Evolutionary conservation across 2,113 vertebrate genomes (phyloP).

Genomic region (Sinocyclocheilus anshuiensis): DNA sequence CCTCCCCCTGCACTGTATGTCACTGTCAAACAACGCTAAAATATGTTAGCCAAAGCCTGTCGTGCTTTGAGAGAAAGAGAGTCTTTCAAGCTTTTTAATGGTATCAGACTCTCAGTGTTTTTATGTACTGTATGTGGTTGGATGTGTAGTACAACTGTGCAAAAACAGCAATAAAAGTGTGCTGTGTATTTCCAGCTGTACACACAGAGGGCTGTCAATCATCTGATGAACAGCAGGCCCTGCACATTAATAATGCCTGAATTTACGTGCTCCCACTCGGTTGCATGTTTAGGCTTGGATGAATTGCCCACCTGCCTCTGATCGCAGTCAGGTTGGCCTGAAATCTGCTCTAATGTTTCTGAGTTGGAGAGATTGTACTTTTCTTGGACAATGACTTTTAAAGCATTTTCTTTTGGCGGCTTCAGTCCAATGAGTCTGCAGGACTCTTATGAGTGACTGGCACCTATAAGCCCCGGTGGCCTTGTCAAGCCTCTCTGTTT

Average conservation of each 20-base stretch:
- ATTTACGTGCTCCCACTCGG: neutral
- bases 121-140: conserved; percentile 8
- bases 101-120: conserved; percentile 8
- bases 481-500: conserved; percentile 66
- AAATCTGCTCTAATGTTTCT: neutral
- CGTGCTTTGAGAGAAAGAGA: neutral
- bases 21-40: conserved; percentile 22
- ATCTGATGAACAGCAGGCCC: neutral
- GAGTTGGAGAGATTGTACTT: conserved; percentile 7
- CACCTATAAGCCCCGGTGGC: conserved; percentile 57
- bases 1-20: conserved; percentile 35
- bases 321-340: neutral
- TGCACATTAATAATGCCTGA: neutral
- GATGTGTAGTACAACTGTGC: neutral
- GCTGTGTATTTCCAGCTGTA: conserved; percentile 1
- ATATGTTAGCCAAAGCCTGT: neutral
- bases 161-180: conserved; percentile 16
- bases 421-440: conserved; percentile 62
- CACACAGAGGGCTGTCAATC: neutral
- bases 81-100: neutral
- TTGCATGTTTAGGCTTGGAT: conserved; percentile 7
- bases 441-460: conserved; percentile 71
- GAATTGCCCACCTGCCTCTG: neutral
- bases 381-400: conserved; percentile 58
- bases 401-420: conserved; percentile 60